These are phyloP conservation scores for Heliconius congener DNA, from an alignment of 1,140 invertebrate species.

Conservation along the genomic window DNA sequence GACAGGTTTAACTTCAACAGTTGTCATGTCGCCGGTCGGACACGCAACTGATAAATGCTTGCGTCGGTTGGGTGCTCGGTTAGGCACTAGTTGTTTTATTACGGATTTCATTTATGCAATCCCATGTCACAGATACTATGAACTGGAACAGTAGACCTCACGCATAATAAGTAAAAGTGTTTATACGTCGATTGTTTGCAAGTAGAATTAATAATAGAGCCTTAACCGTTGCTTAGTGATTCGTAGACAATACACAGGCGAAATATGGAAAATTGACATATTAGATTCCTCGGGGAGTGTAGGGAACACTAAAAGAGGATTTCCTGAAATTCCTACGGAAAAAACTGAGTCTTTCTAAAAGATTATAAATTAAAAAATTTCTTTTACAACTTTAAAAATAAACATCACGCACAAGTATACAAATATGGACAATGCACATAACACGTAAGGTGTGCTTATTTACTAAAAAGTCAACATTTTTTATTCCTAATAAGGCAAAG, in stretches of 20 bases:
- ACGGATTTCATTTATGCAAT: conserved; percentile 34
- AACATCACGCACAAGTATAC: too few species aligned
- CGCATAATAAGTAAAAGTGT: conserved; percentile 1
- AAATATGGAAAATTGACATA: too few species aligned
- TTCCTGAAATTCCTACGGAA: too few species aligned
- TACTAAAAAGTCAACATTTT: not conserved
- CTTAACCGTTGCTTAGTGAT: too few species aligned
- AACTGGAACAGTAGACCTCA: not conserved
- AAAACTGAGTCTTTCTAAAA: too few species aligned
- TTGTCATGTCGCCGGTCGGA: conserved; percentile 6
- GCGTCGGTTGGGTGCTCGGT: conserved; percentile 19
- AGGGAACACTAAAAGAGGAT: too few species aligned
- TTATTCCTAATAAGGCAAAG: not conserved
- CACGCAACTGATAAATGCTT: conserved; percentile 16
- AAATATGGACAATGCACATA: not conserved
- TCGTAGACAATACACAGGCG: too few species aligned
- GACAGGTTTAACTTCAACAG: conserved; percentile 7
- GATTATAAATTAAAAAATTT: too few species aligned
- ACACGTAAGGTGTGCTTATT: not conserved
- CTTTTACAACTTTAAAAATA: too few species aligned
- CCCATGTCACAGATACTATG: conserved; percentile 8
- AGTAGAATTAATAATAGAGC: not conserved
- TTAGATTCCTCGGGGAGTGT: too few species aligned
- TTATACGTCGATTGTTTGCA: not conserved
- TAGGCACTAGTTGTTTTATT: conserved; percentile 20